phyloP scores from a whole-genome alignment of 2,888 invertebrate genomes.

The Sinopyrophorus schimmeli region DNA sequence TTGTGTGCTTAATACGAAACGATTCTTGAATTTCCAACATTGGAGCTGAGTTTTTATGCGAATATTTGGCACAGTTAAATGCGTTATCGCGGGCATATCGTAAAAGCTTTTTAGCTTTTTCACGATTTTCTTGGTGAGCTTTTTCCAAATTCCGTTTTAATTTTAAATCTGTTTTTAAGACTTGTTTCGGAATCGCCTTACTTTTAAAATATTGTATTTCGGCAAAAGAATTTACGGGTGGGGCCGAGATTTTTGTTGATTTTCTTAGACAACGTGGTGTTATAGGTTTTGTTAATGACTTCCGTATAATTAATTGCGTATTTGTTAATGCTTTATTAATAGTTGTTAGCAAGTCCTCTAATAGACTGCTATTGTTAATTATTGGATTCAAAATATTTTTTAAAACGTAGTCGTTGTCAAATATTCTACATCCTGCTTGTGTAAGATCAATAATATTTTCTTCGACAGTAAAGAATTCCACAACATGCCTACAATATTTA shows the following conservation, averaged over 20 bases:
- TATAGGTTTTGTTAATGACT: constrained; percentile 38
- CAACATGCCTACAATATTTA: constrained; percentile 43
- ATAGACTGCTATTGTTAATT: constrained; percentile 45
- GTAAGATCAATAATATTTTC: constrained; percentile 56
- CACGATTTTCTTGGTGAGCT: constrained; percentile 38
- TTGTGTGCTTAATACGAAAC: constrained; percentile 24
- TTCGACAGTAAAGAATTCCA: constrained; percentile 56
- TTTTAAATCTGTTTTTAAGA: constrained; percentile 32
- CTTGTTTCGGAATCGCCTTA: constrained; percentile 35
- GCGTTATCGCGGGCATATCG: constrained; percentile 39
- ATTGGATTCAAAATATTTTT: constrained; percentile 59
- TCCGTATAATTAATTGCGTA: not conserved
- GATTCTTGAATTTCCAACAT: constrained; percentile 14
- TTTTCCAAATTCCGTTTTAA: constrained; percentile 35
- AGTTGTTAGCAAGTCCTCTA: constrained; percentile 35
- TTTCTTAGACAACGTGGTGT: constrained; percentile 34
- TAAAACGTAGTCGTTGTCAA: constrained; percentile 59
- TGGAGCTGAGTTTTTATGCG: constrained; percentile 17
- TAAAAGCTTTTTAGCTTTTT: constrained; percentile 39
- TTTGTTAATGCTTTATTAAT: no score
- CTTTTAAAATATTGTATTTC: constrained; percentile 30
- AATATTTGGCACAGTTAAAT: constrained; percentile 37
- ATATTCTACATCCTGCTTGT: constrained; percentile 56
- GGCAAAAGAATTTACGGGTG: constrained; percentile 33
- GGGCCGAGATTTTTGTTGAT: constrained; percentile 14